phyloP scores from a whole-genome alignment of 2,113 vertebrate genomes.

The Amphiprion percula region DNA sequence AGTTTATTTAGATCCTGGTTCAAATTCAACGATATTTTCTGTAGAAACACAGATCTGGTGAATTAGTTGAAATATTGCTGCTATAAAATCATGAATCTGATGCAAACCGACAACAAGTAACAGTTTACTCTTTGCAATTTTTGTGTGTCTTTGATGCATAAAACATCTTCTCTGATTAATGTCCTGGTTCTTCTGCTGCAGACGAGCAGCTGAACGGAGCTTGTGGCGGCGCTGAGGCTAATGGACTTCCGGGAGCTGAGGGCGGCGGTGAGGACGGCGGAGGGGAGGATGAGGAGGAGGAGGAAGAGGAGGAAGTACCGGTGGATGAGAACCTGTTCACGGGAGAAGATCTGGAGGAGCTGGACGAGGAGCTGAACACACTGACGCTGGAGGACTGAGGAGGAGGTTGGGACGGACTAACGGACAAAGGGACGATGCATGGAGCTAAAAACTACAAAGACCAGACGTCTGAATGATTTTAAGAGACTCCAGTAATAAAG shows the following conservation, averaged over 20 bases:
- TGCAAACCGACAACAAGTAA: too few relatives aligned
- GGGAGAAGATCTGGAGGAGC: constrained; percentile 97
- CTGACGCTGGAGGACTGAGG: constrained; percentile 94
- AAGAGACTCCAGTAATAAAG: constrained; percentile 79
- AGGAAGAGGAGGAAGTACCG: constrained; percentile 89
- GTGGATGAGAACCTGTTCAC: constrained; percentile 99
- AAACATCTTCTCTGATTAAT: background rate
- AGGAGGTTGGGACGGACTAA: constrained; percentile 39
- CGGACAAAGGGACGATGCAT: constrained; percentile 61
- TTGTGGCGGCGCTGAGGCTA: constrained; percentile 90
- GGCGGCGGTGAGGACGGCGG: constrained; percentile 80
- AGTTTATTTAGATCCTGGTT: too few relatives aligned
- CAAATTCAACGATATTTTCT: too few relatives aligned
- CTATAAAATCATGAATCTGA: too few relatives aligned
- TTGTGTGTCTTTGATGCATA: too few relatives aligned
- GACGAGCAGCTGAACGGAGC: constrained; percentile 94
- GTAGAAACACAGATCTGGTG: too few relatives aligned
- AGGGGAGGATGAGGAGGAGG: constrained; percentile 82
- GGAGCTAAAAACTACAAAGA: constrained; percentile 65
- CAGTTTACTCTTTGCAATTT: too few relatives aligned
- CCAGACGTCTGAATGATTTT: constrained; percentile 68
- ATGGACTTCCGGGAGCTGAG: constrained; percentile 76
- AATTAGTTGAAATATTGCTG: too few relatives aligned
- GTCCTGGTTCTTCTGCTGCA: constrained; percentile 64
- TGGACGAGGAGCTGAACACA: constrained; percentile 97